Evolutionary conservation across 1,140 invertebrate genomes (phyloP), one percentile per base, ranked within the genome.

Genomic region (Drosophila equinoxialis): DNA sequence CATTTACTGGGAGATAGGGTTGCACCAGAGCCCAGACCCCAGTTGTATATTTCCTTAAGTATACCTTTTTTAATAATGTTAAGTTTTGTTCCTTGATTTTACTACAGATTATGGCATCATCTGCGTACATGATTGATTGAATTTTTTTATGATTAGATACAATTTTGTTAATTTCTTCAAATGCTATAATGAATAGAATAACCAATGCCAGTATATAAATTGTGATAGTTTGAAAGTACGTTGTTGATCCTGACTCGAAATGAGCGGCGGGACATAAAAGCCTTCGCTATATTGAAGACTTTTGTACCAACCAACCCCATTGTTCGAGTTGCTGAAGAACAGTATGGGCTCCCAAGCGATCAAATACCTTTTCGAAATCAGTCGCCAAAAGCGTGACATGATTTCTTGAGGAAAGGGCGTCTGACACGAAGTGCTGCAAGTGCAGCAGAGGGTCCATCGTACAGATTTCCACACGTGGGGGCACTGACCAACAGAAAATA

Each of bases 361-460:
- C 63, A 37, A 70, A 71, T 58, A 64, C 73, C 39, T 51, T 70
- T 60, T 59, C 65, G 54, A 74, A 68, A 65, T 74, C 65, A 20
- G 17, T 37, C 11, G 35, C 58, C 58, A 72, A n/a, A n/a, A 72
- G 30, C 11, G 63, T 62, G 23, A 65, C 59, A 72, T 66, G 63
- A 58, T 65, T 67, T 63, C 45, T 37, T 14, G n/a, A 57, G 11
- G 65, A 68, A 39, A 74, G 48, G 33, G 71, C 60, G 13, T 59
- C 41, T 6, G 68, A 75, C 17, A 63, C 37, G 30, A 63, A 75
- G 23, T 68, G 59, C 23, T 76, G 55, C 3, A 76, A 7, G 14
- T 68, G 54, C 20, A 71, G 51, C 14, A 75, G 60, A 20, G 64
- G 54, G 59, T 75, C 73, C 20, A 62, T 65, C 6, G 67, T 71